A percentile compares a stretch with the other conserved stretches of the same genome.
These are phyloP conservation scores for Anser cygnoides DNA, from an alignment of 2,113 vertebrate genomes.

Conservation along the genomic window DNA sequence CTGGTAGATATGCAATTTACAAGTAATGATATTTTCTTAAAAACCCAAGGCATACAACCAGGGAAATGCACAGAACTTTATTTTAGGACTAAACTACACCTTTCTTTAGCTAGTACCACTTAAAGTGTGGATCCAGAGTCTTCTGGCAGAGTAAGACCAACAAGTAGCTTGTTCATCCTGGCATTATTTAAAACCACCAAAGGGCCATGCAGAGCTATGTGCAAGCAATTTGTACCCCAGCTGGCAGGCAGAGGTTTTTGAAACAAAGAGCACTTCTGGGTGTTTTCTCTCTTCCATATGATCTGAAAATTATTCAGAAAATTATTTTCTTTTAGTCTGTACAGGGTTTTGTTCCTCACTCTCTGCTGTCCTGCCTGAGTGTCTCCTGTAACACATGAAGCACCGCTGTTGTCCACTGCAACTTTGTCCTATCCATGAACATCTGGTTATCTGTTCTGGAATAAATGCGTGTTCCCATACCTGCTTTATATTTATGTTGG, in stretches of 20 bases:
- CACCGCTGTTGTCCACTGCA: not conserved
- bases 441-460: not conserved
- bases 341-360: not conserved
- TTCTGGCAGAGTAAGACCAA: not conserved
- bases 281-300: not conserved
- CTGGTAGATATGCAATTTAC: not conserved
- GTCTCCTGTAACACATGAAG: not conserved
- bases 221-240: not conserved
- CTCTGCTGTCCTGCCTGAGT: not conserved
- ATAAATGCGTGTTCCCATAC: not conserved
- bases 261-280: not conserved
- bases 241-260: not conserved
- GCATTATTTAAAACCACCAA: not conserved
- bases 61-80: not conserved
- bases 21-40: not conserved
- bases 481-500: not conserved
- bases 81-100: not conserved
- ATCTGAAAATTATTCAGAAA: not conserved
- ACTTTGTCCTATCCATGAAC: not conserved
- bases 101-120: not conserved
- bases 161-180: not conserved
- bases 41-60: not conserved
- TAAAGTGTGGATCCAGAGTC: not conserved
- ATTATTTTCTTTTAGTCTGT: not conserved
- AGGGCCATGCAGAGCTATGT: not conserved